Percentiles rank a stretch among this genome's conserved stretches.
Evolutionary conservation across 2,797 vertebrate species (phyloP).

Genomic region (Simalia tracyae): DNA sequence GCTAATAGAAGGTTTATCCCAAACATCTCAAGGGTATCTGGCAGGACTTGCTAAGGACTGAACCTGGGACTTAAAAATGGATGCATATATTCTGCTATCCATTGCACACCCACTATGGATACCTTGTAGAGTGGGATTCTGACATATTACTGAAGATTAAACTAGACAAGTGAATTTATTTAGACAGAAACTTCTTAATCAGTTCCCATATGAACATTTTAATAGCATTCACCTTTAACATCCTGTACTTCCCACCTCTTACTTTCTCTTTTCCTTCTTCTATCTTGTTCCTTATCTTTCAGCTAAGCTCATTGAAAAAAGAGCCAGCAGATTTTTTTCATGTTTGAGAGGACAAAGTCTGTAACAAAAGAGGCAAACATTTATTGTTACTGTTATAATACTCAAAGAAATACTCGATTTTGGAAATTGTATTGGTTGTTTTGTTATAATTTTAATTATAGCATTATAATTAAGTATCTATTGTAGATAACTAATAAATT

Average conservation of each 20-base stretch:
- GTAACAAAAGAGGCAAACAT: no score
- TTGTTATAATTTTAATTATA: no score
- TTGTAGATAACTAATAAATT: no score
- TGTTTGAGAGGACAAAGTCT: no score
- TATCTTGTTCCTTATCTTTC: background rate
- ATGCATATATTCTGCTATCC: background rate
- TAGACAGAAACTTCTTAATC: background rate
- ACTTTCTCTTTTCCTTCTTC: background rate
- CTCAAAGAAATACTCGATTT: no score
- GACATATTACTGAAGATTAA: background rate
- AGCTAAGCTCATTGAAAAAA: background rate
- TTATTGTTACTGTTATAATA: no score
- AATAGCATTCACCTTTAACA: background rate
- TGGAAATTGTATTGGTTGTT: no score
- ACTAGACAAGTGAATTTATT: background rate
- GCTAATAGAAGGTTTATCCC: background rate
- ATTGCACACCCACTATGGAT: background rate
- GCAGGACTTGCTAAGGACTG: background rate
- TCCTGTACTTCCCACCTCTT: background rate
- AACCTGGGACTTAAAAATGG: background rate
- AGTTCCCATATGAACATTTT: background rate
- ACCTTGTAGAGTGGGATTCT: background rate
- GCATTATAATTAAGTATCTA: no score
- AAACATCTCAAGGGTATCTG: background rate
- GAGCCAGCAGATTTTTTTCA: no score